Percentiles rank a stretch among this genome's conserved stretches.
Evolutionary conservation across 2,797 vertebrate species (phyloP).

Genomic region (Lacerta agilis): DNA sequence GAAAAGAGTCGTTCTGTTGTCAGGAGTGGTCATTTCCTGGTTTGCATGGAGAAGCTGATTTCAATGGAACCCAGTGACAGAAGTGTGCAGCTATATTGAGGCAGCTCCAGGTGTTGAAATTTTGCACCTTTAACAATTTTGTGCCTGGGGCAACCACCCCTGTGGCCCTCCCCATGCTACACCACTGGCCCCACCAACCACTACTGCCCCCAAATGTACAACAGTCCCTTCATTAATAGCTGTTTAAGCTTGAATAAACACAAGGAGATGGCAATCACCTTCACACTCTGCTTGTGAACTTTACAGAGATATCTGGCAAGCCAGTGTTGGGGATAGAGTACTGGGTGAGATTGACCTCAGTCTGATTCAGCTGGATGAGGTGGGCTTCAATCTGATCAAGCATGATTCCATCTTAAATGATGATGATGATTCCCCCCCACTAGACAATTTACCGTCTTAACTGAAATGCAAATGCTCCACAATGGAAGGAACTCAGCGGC

Average conservation of each 20-base stretch:
- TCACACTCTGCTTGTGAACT: neutral
- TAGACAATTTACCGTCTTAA: constrained; percentile 13
- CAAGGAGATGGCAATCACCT: neutral
- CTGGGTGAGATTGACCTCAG: neutral
- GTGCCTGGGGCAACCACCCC: too few species aligned
- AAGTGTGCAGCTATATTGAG: too few species aligned
- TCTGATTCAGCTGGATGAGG: neutral
- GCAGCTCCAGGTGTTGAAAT: too few species aligned
- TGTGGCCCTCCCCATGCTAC: too few species aligned
- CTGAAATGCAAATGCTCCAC: constrained; percentile 51
- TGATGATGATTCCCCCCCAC: neutral
- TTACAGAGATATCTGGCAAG: neutral
- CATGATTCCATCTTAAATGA: neutral
- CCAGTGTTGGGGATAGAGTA: neutral
- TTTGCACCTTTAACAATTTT: too few species aligned
- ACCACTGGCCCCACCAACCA: too few species aligned
- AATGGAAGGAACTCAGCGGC: constrained; percentile 47
- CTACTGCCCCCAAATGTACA: neutral
- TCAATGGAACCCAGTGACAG: too few species aligned
- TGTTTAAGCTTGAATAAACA: neutral
- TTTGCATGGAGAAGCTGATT: too few species aligned
- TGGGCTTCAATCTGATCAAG: too few species aligned
- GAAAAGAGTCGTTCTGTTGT: too few species aligned
- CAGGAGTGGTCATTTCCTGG: too few species aligned
- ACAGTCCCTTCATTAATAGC: neutral